Conservation (phyloP, 2,888 invertebrate genomes). For the Arctia plantaginis region DNA sequence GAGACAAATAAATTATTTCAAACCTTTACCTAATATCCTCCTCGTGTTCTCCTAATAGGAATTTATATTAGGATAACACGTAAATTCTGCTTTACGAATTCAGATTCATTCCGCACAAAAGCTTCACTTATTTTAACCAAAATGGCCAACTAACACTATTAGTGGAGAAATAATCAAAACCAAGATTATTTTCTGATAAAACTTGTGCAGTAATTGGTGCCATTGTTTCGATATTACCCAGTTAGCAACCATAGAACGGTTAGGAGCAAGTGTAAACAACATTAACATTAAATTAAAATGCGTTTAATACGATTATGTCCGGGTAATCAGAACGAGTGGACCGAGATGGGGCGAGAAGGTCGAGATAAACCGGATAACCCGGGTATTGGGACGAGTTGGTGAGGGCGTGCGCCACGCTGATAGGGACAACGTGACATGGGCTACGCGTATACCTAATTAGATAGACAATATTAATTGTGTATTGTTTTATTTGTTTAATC, state of each 20-base stretch:
- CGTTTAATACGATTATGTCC: constrained; percentile 54
- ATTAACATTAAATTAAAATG: constrained; percentile 58
- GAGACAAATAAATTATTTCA: constrained; percentile 13
- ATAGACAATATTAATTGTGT: constrained; percentile 27
- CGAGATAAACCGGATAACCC: constrained; percentile 45
- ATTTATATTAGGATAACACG: background rate
- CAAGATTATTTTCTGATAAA: constrained; percentile 34
- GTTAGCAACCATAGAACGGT: constrained; percentile 49
- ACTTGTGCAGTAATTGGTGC: constrained; percentile 40
- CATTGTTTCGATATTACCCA: constrained; percentile 48
- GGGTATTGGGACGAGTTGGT: constrained; percentile 26
- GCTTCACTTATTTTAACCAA: background rate
- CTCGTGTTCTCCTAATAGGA: too few species aligned
- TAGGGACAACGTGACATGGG: constrained; percentile 33
- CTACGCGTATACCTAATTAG: constrained; percentile 35
- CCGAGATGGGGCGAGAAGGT: constrained; percentile 44
- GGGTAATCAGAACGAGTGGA: constrained; percentile 53
- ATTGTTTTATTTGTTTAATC: constrained; percentile 17
- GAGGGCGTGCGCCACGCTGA: constrained; percentile 36
- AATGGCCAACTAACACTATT: constrained; percentile 10
- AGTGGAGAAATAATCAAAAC: constrained; percentile 15
- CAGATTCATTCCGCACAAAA: background rate
- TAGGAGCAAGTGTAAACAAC: constrained; percentile 50
- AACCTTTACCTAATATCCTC: background rate
- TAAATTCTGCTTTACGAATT: background rate